Base-by-base conservation (phyloP, 2,888 invertebrate species). In the Siphlonurus alternatus region DNA sequence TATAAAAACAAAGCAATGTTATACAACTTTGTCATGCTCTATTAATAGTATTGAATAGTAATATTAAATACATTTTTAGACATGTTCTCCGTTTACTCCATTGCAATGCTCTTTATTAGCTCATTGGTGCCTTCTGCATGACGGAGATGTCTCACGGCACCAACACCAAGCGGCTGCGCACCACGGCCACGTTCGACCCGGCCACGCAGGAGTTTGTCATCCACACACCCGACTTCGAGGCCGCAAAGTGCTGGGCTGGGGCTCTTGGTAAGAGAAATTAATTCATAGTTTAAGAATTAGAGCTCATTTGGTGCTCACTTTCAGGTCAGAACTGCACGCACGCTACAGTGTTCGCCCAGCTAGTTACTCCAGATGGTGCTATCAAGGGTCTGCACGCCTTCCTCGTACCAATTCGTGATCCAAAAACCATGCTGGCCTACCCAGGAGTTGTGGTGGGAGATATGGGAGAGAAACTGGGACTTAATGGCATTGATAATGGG, bases 401-500 rank as follows among this genome's bases (percentile, higher is more conserved):
- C 75, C 79, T 94, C 56, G 89, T 93, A 61, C 93, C 92, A 1
- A 81, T 96, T 61, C 79, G 93, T 61, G 84, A 91, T 74, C 87
- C 88, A 0, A 81, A 81, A 69, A 90, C 89, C 0, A 75, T 91
- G 71, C 76, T 84, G 68, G 82, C 89, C 0, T 89, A 86, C 74
- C 89, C 92, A 0, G 94, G 94, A 0, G 83, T 96, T 10, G 81
- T 86, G 18, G 86, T 95, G 0, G 94, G 93, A 0, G 95, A 96
- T 71, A 89, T 95, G 82, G 95, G 95, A 0, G 90, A 90, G 74
- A 96, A 96, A 78, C 83, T 89, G 61, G 95, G 94, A 10, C 82
- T 93, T 62, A 89, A 94, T 73, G 94, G 93, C 2, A 85, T 94
- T 66, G 95, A 96, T 75, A 96, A 96, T 76, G 96, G 95, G 86